Conservation (phyloP, 2,888 invertebrate species). For the Drosophila testacea region DNA sequence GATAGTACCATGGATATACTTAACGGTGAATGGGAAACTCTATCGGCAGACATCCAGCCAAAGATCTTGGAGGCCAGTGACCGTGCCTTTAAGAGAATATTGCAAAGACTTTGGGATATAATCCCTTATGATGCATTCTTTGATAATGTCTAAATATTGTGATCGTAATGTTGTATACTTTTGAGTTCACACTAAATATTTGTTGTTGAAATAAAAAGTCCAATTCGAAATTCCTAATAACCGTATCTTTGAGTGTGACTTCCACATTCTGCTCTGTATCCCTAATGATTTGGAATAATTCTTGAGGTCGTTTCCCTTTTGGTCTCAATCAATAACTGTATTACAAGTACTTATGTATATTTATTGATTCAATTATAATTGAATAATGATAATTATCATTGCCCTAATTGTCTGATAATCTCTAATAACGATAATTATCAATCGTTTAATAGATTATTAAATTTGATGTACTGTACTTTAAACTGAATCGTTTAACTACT, state of each 20-base stretch:
- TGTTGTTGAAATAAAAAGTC: not conserved
- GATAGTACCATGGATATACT: constrained; percentile 72
- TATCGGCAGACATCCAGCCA: constrained; percentile 69
- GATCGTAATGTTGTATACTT: not conserved
- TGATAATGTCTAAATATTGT: not conserved
- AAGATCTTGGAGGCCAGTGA: constrained; percentile 51
- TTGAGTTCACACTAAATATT: not conserved
- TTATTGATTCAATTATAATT: constrained; percentile 1
- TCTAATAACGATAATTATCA: constrained; percentile 1
- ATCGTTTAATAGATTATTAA: not conserved
- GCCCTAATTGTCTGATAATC: not conserved
- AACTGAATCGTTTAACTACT: not conserved
- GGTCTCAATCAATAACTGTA: not conserved
- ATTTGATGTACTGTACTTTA: not conserved
- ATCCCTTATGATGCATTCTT: constrained; percentile 72
- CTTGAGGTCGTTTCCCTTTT: not conserved
- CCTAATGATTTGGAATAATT: not conserved
- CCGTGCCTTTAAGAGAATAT: not conserved
- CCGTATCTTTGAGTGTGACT: not conserved
- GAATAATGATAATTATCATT: not conserved
- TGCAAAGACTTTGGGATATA: constrained; percentile 50
- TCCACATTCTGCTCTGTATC: not conserved
- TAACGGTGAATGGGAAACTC: constrained; percentile 67
- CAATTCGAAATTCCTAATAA: not conserved
- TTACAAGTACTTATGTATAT: not conserved